A percentile compares a stretch with the other conserved stretches of the same genome.
These are phyloP conservation scores for Chauna torquata DNA, from an alignment of 2,113 vertebrate species.

Conservation along the genomic window DNA sequence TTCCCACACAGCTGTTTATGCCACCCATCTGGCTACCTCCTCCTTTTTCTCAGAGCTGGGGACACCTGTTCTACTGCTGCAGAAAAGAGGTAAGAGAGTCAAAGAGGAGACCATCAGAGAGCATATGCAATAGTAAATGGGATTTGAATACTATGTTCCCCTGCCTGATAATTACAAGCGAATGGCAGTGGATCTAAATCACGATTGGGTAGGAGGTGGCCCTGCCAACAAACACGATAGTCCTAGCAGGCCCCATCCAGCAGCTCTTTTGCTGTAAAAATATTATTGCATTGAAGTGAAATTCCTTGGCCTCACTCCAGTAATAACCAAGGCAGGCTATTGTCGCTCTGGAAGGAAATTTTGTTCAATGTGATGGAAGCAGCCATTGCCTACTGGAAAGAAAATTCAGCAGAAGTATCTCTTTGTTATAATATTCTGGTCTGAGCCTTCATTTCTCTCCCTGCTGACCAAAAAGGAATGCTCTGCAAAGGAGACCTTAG, in stretches of 20 bases:
- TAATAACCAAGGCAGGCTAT: neutral
- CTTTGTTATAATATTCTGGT: neutral
- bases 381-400: neutral
- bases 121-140: neutral
- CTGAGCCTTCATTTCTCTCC: neutral
- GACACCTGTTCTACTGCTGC: neutral
- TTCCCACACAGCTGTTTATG: neutral
- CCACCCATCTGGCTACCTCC: neutral
- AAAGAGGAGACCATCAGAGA: neutral
- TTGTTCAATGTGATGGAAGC: neutral
- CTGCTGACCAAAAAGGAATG: neutral
- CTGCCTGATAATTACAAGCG: neutral
- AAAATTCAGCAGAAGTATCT: neutral
- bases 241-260: neutral
- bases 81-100: neutral
- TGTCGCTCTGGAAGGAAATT: constrained; percentile 2
- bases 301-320: constrained; percentile 18
- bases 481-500: neutral
- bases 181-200: neutral
- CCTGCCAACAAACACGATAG: neutral
- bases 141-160: neutral
- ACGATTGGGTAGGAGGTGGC: neutral
- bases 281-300: constrained; percentile 21
- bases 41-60: neutral
- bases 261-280: constrained; percentile 14